Evolutionary conservation across 2,797 vertebrate genomes (phyloP).

Genomic region (Microtus obscurus): DNA sequence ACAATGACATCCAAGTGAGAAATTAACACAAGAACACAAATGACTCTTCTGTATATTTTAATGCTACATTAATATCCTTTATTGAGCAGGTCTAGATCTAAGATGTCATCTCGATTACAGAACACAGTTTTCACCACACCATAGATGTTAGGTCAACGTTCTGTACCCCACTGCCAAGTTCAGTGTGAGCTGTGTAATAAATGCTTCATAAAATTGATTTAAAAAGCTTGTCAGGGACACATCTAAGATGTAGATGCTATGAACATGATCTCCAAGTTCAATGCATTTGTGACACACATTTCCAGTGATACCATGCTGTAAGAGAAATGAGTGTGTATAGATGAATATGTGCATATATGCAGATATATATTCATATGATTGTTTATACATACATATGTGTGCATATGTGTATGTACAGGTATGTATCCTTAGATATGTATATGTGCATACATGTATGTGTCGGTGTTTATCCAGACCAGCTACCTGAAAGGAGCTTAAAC

Average conservation of each 20-base stretch:
- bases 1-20: background rate
- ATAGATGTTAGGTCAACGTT: background rate
- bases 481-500: too few relatives aligned
- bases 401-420: fast-evolving
- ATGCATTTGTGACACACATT: background rate
- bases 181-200: background rate
- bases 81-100: background rate
- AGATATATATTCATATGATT: background rate
- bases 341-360: background rate
- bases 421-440: fast-evolving
- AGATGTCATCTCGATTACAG: background rate
- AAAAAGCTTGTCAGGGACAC: background rate
- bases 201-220: background rate
- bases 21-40: background rate
- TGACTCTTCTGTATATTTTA: background rate
- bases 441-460: background rate
- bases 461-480: background rate
- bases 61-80: background rate
- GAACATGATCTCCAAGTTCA: background rate
- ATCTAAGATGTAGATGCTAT: background rate
- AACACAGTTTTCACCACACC: background rate
- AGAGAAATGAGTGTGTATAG: too few relatives aligned
- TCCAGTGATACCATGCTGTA: background rate
- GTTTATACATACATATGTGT: too few relatives aligned
- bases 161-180: background rate